Conservation (phyloP, 2,113 vertebrate genomes). For the Gobio gobio region DNA sequence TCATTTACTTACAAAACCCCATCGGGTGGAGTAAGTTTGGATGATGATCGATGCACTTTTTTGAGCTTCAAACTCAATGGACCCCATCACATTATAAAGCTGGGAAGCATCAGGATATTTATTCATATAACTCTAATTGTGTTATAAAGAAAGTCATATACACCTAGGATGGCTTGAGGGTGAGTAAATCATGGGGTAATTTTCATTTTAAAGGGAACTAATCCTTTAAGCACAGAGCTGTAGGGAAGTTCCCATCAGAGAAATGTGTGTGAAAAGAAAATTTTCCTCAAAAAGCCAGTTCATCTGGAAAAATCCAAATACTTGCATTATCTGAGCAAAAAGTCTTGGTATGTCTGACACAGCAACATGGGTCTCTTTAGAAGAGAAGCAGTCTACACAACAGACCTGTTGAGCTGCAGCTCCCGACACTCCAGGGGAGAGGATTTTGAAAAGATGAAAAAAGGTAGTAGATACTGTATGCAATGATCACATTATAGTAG, state of each 20-base stretch:
- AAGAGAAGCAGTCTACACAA: neutral
- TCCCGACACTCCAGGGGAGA: conserved; percentile 83
- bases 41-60: too few species aligned
- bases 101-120: too few species aligned
- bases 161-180: too few species aligned
- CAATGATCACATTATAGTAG: conserved; percentile 94
- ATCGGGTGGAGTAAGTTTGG: too few species aligned
- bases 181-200: too few species aligned
- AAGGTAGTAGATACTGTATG: conserved; percentile 91
- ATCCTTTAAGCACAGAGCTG: neutral
- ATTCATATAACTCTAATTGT: too few species aligned
- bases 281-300: neutral
- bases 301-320: neutral
- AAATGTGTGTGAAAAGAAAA: neutral
- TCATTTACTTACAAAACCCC: too few species aligned
- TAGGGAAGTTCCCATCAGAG: neutral
- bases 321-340: neutral
- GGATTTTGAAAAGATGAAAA: conserved; percentile 91
- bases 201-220: too few species aligned
- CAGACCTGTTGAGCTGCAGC: conserved; percentile 83
- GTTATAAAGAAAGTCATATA: too few species aligned
- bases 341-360: neutral
- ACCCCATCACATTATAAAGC: too few species aligned
- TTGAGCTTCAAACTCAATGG: too few species aligned
- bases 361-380: neutral